Percentiles rank a stretch among this genome's conserved stretches.
Evolutionary conservation across 1,140 invertebrate genomes (phyloP).

Genomic region (Battus philenor): DNA sequence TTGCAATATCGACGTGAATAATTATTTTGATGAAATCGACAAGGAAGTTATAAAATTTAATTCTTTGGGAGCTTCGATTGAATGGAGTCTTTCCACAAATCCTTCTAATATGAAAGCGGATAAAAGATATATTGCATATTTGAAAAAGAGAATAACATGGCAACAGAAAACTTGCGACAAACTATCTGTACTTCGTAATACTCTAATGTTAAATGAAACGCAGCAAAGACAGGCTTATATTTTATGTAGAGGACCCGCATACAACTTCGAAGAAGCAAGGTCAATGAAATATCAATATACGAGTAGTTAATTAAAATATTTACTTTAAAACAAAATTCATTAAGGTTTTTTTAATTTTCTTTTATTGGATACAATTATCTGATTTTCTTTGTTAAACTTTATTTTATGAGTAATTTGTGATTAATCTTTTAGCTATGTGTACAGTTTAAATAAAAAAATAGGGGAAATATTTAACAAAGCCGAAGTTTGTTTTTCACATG

Average conservation of each 20-base stretch:
- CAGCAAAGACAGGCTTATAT: constrained; percentile 45
- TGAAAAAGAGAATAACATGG: constrained; percentile 38
- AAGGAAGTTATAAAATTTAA: constrained; percentile 36
- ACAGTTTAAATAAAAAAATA: constrained; percentile 36
- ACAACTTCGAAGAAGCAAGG: constrained; percentile 40
- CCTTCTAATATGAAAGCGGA: constrained; percentile 26
- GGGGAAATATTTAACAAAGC: constrained; percentile 49
- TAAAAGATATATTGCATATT: constrained; percentile 27
- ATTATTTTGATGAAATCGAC: constrained; percentile 40
- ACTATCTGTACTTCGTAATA: constrained; percentile 26
- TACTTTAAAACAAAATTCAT: constrained; percentile 3
- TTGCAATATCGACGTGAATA: constrained; percentile 21
- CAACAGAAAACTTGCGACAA: constrained; percentile 32
- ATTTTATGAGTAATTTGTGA: constrained; percentile 38
- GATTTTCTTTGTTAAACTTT: too few species aligned
- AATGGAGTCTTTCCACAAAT: constrained; percentile 41
- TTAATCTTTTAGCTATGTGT: background rate
- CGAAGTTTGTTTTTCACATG: constrained; percentile 47
- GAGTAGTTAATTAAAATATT: constrained; percentile 10
- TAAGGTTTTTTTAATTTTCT: background rate
- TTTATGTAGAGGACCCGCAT: constrained; percentile 44
- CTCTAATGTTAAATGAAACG: constrained; percentile 35
- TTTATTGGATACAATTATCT: constrained; percentile 23
- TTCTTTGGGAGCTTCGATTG: constrained; percentile 34
- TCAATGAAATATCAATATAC: too few species aligned